These are phyloP conservation scores for Cephus pygmeus DNA, from an alignment of 2,888 invertebrate species.

Conservation along the genomic window DNA sequence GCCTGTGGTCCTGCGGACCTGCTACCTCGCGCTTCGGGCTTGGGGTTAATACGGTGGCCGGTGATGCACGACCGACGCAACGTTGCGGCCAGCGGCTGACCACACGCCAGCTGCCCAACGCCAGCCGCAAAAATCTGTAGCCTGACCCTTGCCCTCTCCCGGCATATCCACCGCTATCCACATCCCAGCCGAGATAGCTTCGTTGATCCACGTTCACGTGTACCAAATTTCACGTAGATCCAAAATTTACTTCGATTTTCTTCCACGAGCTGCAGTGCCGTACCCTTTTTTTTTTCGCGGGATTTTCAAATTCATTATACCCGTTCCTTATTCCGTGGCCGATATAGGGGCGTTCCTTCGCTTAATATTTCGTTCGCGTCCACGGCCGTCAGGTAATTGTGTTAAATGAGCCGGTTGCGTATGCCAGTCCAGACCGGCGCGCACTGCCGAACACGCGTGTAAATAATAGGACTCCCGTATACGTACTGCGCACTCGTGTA, in stretches of 20 bases:
- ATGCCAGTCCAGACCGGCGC: constrained; percentile 39
- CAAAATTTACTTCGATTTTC: no score
- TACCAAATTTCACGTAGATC: no score
- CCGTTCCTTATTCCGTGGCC: no score
- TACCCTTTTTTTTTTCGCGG: no score
- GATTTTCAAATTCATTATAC: no score
- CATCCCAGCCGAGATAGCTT: neutral
- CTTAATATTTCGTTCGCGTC: constrained; percentile 53
- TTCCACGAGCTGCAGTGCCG: no score
- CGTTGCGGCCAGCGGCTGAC: constrained; percentile 61
- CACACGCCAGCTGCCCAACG: constrained; percentile 63
- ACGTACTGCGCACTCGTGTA: neutral
- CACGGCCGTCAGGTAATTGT: constrained; percentile 54
- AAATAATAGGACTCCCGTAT: constrained; percentile 40
- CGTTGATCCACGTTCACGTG: neutral
- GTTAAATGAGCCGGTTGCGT: constrained; percentile 55
- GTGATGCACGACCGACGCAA: constrained; percentile 64
- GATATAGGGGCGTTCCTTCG: no score
- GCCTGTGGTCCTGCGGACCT: constrained; percentile 32
- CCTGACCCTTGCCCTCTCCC: constrained; percentile 39
- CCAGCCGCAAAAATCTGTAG: constrained; percentile 58
- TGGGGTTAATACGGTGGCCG: constrained; percentile 64
- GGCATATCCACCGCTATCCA: constrained; percentile 18
- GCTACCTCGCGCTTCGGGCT: constrained; percentile 47
- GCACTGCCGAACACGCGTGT: constrained; percentile 24